A percentile compares a stretch with the other conserved stretches of the same genome.
These are phyloP conservation scores for Ellobium chinense DNA, from an alignment of 2,888 invertebrate species.

Conservation along the genomic window DNA sequence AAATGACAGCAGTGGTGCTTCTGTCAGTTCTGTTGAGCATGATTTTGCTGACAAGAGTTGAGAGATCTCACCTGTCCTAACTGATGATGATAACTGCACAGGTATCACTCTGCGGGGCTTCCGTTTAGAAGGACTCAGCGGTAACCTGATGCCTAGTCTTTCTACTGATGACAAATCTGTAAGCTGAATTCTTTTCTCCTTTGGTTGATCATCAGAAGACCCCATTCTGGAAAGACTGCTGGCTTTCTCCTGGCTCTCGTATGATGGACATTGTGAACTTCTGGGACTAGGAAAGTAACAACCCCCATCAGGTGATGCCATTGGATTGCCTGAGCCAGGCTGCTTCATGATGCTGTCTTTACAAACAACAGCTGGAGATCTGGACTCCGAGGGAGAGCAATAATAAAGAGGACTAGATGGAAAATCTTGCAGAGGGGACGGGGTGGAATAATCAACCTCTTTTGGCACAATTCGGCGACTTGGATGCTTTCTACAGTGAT, in stretches of 20 bases:
- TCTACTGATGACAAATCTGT: background rate
- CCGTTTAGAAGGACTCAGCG: slow-evolving; percentile 29
- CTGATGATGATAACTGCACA: slow-evolving; percentile 6
- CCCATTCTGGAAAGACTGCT: too few relatives aligned
- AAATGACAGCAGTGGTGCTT: too few relatives aligned
- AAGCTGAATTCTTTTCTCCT: too few relatives aligned
- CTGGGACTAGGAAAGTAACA: too few relatives aligned
- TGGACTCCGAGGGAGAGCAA: background rate
- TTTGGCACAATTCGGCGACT: slow-evolving; percentile 26
- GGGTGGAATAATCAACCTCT: slow-evolving; percentile 21
- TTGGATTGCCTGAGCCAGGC: background rate
- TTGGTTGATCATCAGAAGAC: too few relatives aligned
- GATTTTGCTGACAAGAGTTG: too few relatives aligned
- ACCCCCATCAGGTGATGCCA: background rate
- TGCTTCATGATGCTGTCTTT: background rate
- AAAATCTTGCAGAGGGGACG: slow-evolving; percentile 38
- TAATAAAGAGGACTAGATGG: slow-evolving; percentile 27
- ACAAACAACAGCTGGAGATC: background rate
- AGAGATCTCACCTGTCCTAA: slow-evolving; percentile 16
- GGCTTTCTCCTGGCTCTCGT: too few relatives aligned
- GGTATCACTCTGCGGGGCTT: slow-evolving; percentile 13
- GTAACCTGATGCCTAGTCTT: background rate
- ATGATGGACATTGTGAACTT: too few relatives aligned
- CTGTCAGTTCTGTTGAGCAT: too few relatives aligned
- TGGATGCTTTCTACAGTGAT: slow-evolving; percentile 26